Percentiles rank a stretch among this genome's conserved stretches.
Conservation (phyloP, 2,888 invertebrate genomes). For the Nasonovia ribisnigri region DNA sequence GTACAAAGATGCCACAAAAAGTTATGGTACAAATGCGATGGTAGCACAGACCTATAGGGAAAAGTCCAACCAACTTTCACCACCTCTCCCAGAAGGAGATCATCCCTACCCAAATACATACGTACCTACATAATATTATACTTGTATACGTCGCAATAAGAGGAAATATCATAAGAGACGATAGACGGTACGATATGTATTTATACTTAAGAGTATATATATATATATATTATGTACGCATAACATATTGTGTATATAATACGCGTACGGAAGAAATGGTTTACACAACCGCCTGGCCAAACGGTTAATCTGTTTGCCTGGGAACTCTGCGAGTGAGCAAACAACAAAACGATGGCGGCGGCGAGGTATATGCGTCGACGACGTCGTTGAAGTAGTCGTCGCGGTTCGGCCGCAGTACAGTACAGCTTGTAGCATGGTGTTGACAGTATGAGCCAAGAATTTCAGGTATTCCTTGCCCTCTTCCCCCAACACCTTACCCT, state of each 20-base stretch:
- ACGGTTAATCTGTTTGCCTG: conserved; percentile 60
- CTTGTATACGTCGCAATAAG: background rate
- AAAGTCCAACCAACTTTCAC: background rate
- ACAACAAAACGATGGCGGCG: conserved; percentile 4
- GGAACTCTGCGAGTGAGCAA: conserved; percentile 3
- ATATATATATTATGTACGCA: background rate
- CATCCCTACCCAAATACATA: background rate
- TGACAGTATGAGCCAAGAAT: conserved; percentile 47
- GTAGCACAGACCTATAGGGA: background rate
- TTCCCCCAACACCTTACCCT: background rate
- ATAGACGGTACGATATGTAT: conserved; percentile 11
- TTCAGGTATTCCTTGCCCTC: conserved; percentile 41
- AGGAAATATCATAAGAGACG: conserved; percentile 33
- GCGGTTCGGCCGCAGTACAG: background rate
- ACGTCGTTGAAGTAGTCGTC: background rate
- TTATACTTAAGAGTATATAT: background rate
- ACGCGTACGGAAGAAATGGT: conserved; percentile 7
- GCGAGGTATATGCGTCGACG: background rate
- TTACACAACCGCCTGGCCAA: conserved; percentile 27
- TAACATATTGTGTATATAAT: background rate
- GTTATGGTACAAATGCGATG: background rate
- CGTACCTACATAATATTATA: background rate
- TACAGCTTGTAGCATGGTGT: background rate
- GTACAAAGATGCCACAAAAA: background rate
- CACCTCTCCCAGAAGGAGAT: background rate